Base-by-base conservation (phyloP, 2,113 vertebrate genomes). In the Herpailurus yagouaroundi region DNA sequence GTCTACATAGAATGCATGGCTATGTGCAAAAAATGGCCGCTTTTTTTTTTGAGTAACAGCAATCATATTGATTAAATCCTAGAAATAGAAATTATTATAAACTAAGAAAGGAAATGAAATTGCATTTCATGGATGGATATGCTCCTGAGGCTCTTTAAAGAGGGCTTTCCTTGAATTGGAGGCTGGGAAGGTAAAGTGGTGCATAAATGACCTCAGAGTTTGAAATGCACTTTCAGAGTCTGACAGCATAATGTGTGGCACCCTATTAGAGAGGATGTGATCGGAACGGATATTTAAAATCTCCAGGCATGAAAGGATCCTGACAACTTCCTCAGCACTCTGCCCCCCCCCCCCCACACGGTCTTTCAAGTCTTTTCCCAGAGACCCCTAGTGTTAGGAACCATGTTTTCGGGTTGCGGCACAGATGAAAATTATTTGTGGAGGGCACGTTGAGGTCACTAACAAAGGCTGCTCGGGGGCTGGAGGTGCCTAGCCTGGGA, bases 141-240 rank as follows among this genome's bases (percentile, higher is more conserved):
- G 50, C 84, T 97, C 96, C 96, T 95, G 95, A 97, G 89, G 66
- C 92, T 97, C 60, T 95, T 48, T 96, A 96, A 94, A 66, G 91
- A 97, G 96, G 86, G 29, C 55, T 36, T 68, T 94, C 50, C 94
- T 91, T 98, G 91, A 97, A 91, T 79, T 94, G 95, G 92, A 98
- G 97, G 76, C 48, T 96, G 38, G 80, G 3, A 29, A 95, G 85
- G 50, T 0, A 64, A 83, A 81, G 50, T 98, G 94, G 77, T 73
- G 97, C 83, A 4, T 82, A 95, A 96, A 94, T 96, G 91, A 95
- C 52, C 25, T 97, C 55, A 64, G 91, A 60, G 91, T 82, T 95
- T 95, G 97, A 96, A 55, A 69, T 97, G 36, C 55, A 94, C 74
- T 68, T 93, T 97, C 96, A 85, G 97, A 97, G 96, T 52, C 55